phyloP scores from a whole-genome alignment of 2,113 vertebrate genomes.

The Stictonetta naevosa region DNA sequence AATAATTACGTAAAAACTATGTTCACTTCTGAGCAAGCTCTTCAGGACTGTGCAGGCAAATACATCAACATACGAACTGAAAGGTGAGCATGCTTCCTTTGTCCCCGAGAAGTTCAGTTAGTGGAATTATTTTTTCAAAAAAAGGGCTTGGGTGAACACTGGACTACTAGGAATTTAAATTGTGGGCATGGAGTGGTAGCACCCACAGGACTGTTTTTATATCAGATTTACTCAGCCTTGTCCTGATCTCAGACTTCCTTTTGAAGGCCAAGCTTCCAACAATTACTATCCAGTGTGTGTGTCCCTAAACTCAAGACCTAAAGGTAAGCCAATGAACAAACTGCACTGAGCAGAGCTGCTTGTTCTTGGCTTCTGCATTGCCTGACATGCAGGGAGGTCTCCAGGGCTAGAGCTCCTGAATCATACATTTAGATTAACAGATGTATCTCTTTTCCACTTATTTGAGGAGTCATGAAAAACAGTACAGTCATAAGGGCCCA shows the following conservation, averaged over 20 bases:
- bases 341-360: neutral
- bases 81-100: neutral
- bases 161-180: neutral
- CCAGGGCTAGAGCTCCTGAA: neutral
- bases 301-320: neutral
- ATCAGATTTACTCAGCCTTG: neutral
- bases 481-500: neutral
- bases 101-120: neutral
- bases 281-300: fast-evolving
- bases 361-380: neutral
- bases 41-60: neutral
- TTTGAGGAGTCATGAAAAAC: neutral
- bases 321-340: neutral
- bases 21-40: neutral
- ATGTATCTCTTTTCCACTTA: neutral
- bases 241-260: neutral
- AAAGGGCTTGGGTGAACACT: neutral
- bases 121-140: neutral
- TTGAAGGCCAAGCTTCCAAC: neutral
- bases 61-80: neutral
- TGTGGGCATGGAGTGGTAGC: neutral
- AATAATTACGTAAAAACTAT: neutral
- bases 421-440: neutral
- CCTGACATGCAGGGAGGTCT: neutral
- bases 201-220: neutral